These are phyloP conservation scores for Presbytis comata DNA, from an alignment of 2,797 vertebrate genomes.

Conservation along the genomic window DNA sequence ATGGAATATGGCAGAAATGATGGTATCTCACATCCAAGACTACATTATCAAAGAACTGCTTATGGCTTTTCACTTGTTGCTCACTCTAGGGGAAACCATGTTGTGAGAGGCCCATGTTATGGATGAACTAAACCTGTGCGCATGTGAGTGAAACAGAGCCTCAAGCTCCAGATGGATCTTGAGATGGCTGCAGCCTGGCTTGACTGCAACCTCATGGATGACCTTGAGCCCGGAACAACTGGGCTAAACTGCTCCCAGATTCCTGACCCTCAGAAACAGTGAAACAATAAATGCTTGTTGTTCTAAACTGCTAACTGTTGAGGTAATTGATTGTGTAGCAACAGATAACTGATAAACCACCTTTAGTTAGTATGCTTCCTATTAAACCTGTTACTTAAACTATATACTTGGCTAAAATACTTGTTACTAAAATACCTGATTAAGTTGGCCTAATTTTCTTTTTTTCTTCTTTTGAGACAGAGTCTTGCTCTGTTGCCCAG, in stretches of 20 bases:
- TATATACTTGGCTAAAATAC: too few species aligned
- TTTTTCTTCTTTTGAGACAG: too few species aligned
- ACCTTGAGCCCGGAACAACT: too few species aligned
- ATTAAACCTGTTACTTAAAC: neutral
- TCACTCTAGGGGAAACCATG: neutral
- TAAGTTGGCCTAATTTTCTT: too few species aligned
- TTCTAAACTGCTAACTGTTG: neutral
- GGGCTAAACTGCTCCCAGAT: neutral
- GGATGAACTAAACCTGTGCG: neutral
- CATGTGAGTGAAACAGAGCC: neutral
- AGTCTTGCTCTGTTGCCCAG: too few species aligned
- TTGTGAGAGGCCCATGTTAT: neutral
- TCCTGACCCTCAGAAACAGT: neutral
- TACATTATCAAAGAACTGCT: neutral
- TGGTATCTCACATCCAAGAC: neutral
- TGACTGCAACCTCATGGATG: neutral
- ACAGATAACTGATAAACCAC: neutral
- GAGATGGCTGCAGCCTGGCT: neutral
- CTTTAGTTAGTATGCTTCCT: neutral
- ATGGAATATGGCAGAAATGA: neutral
- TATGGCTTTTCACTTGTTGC: neutral
- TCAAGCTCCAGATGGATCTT: neutral
- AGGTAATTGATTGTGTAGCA: neutral
- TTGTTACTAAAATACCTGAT: too few species aligned
- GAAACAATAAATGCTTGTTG: neutral